Evolutionary conservation across 2,797 vertebrate genomes (phyloP).

Genomic region (Margarornis squamiger): DNA sequence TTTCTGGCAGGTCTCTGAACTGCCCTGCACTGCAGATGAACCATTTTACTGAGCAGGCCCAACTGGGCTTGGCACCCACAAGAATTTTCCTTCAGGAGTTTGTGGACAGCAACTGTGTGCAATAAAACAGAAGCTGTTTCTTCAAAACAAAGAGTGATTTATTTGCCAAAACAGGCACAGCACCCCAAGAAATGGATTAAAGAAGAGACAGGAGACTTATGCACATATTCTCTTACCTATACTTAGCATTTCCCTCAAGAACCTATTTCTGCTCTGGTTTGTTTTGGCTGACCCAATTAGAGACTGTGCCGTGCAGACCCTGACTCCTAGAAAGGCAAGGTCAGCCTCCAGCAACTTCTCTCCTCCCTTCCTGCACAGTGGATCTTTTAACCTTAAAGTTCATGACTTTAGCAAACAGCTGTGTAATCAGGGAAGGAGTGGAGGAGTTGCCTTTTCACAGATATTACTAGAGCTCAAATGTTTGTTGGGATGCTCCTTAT

Average conservation of each 20-base stretch:
- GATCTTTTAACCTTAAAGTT: constrained; percentile 47
- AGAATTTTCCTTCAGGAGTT: background rate
- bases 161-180: background rate
- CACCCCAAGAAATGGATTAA: background rate
- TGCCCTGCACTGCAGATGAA: background rate
- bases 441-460: constrained; percentile 47
- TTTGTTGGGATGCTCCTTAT: constrained; percentile 58
- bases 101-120: background rate
- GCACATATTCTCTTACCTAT: background rate
- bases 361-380: constrained; percentile 1
- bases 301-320: background rate
- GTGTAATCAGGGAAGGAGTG: constrained; percentile 10
- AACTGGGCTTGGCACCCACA: background rate
- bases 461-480: constrained; percentile 13
- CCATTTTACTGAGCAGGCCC: background rate
- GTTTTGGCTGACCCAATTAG: background rate
- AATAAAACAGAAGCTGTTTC: constrained; percentile 3
- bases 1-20: background rate
- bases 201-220: background rate
- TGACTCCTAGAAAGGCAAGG: background rate
- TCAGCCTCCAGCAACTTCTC: constrained; percentile 15
- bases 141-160: constrained; percentile 35
- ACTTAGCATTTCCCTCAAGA: background rate
- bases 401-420: constrained; percentile 43
- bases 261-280: constrained; percentile 1